Percentiles rank a stretch among this genome's conserved stretches.
These are phyloP conservation scores for Otus scops DNA, from an alignment of 2,797 vertebrate species.

Conservation along the genomic window DNA sequence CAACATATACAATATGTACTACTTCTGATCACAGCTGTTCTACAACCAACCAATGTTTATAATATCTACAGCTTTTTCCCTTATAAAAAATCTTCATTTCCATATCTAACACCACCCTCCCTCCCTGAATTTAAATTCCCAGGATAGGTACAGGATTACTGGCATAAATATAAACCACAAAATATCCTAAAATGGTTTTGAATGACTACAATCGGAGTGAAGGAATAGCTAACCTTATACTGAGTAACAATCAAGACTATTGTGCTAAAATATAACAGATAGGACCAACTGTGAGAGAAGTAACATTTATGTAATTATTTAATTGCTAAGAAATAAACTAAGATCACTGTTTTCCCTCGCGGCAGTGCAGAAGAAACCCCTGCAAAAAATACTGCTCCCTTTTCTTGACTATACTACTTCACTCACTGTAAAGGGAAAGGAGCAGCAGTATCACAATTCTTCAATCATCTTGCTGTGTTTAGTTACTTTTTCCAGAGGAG, in stretches of 20 bases:
- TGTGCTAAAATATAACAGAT: neutral
- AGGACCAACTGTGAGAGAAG: neutral
- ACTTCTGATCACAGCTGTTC: neutral
- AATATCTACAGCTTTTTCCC: neutral
- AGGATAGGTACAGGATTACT: neutral
- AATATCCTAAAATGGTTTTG: neutral
- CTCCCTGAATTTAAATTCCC: neutral
- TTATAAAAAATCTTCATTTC: neutral
- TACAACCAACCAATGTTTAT: neutral
- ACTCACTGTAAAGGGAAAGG: neutral
- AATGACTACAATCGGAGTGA: neutral
- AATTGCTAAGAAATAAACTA: neutral
- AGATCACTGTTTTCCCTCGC: neutral
- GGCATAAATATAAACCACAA: neutral
- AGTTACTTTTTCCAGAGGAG: neutral
- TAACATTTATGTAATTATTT: neutral
- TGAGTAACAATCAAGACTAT: neutral
- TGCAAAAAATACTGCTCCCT: neutral
- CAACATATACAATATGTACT: neutral
- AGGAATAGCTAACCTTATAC: neutral
- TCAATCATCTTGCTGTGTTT: neutral
- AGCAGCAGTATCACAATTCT: neutral
- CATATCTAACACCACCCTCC: rapidly evolving
- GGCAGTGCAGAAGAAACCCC: neutral
- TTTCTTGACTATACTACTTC: neutral